Evolutionary conservation across 2,113 vertebrate genomes (phyloP).

Genomic region (Taurulus bubalis): DNA sequence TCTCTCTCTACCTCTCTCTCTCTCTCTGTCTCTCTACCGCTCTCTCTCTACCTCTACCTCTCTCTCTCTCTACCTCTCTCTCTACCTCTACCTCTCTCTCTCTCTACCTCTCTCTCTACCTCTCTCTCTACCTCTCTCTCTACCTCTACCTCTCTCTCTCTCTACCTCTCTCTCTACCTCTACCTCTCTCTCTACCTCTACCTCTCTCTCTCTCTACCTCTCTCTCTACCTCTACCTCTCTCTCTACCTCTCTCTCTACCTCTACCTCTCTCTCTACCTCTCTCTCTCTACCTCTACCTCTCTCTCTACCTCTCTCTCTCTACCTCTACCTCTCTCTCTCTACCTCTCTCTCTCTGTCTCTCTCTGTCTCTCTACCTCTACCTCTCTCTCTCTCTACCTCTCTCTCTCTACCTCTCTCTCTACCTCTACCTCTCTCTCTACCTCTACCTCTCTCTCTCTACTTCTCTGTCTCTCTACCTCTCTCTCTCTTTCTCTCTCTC

Average conservation of each 20-base stretch:
- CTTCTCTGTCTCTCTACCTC: background rate
- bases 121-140: background rate
- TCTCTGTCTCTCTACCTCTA: background rate
- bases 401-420: background rate
- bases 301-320: background rate
- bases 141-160: background rate
- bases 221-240: background rate
- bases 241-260: background rate
- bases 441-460: background rate
- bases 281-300: constrained; percentile 2
- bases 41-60: background rate
- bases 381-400: background rate
- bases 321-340: constrained; percentile 2
- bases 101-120: background rate
- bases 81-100: background rate
- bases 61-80: background rate
- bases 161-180: background rate
- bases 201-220: background rate
- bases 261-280: background rate
- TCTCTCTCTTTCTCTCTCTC: constrained; percentile 3
- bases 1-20: background rate
- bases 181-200: background rate
- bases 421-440: background rate
- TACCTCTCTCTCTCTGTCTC: background rate
- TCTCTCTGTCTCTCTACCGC: background rate